Base-by-base conservation (phyloP, 2,888 invertebrate species). In the Acanthoscelides obtectus region DNA sequence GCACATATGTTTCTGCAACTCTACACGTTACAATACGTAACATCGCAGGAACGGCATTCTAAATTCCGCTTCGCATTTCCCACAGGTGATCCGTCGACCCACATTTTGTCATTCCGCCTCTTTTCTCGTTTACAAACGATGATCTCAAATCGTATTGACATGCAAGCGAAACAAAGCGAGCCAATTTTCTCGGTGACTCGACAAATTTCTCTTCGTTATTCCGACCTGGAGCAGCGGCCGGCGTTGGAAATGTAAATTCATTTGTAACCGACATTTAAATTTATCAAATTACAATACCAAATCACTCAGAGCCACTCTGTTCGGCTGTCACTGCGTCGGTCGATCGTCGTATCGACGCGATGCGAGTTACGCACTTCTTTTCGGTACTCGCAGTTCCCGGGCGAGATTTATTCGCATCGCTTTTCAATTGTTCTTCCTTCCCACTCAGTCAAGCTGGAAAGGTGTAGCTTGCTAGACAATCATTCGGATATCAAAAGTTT, bases 261-360 rank as follows among this genome's bases (percentile, higher is more conserved):
- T 70, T 70, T 73, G 72, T 79, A 78, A 79, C 76, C 76, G 78
- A 78, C 78, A 76, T 77, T 77, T 76, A 76, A 79, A 77, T 79
- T 77, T 76, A 78, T 78, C 45, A 77, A 78, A 79, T 79, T 78
- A 79, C 75, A 77, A 79, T 77, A 78, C 77, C 76, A 76, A 78
- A 76, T 77, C 75, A 77, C 72, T 70, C 72, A 71, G 45, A 66
- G 69, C 73, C 70, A 71, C 72, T 73, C 68, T 70, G 70, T 69
- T 69, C 63, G 64, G 63, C 64, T 69, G 69, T 69, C 69, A 68
- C 8, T 45, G 17, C 45, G 6, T 4, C 45, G 45, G 45, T 45
- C 45, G 6, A 1, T 17, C 12, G 45, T 45, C 45, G 45, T 45
- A 45, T 45, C 45, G 45, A 45, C 45, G 45, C 45, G 45, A 45